Evolutionary conservation across 2,113 vertebrate species (phyloP).

Genomic region (Ibidorhyncha struthersii): DNA sequence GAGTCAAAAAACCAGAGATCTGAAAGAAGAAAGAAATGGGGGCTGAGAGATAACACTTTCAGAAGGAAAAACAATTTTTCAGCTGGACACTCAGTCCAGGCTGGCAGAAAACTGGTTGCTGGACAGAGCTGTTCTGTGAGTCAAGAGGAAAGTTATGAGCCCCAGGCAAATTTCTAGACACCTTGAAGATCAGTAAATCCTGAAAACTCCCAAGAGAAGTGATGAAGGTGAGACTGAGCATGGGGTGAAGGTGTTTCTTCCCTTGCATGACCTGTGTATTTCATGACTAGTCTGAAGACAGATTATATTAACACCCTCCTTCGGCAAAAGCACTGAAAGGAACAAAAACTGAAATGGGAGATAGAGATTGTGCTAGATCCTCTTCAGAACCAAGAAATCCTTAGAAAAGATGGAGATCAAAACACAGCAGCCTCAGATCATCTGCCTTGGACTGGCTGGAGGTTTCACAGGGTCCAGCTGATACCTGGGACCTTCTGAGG

Average conservation of each 20-base stretch:
- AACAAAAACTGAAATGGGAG: not conserved
- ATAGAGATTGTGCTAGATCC: not conserved
- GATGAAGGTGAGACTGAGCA: not conserved
- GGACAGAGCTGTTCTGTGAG: not conserved
- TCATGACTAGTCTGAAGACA: not conserved
- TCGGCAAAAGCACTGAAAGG: not conserved
- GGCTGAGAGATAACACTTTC: not conserved
- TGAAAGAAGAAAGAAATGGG: not conserved
- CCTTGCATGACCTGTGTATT: not conserved
- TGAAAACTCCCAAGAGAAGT: not conserved
- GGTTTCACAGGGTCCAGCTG: not conserved
- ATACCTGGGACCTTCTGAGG: not conserved
- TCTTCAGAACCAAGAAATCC: not conserved
- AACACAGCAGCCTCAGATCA: not conserved
- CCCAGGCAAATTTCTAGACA: not conserved
- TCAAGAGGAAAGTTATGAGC: not conserved
- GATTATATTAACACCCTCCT: not conserved
- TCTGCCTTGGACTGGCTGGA: not conserved
- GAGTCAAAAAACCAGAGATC: not conserved
- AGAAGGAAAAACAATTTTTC: not conserved
- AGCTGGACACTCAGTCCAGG: not conserved
- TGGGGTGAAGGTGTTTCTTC: not conserved
- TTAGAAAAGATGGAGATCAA: not conserved
- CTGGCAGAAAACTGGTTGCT: not conserved
- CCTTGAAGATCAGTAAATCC: not conserved